A percentile compares a stretch with the other conserved stretches of the same genome.
These are phyloP conservation scores for Melanaphis sacchari DNA, from an alignment of 1,140 invertebrate species.

Conservation along the genomic window DNA sequence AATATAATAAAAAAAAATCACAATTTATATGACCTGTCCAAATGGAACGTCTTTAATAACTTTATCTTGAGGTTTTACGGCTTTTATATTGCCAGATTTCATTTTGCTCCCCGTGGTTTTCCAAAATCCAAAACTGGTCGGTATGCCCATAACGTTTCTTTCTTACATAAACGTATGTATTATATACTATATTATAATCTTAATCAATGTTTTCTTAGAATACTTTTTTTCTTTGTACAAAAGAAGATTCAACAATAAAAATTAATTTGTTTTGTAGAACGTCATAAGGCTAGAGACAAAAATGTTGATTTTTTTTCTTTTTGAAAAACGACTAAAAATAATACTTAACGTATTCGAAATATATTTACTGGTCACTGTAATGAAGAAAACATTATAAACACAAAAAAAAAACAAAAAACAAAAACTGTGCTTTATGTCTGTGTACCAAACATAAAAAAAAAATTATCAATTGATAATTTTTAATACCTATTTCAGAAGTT, in stretches of 20 bases:
- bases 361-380: not conserved
- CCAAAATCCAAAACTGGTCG: constrained; percentile 48
- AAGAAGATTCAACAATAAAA: constrained; percentile 38
- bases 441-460: not conserved
- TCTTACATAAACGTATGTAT: not conserved
- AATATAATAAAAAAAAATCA: constrained; percentile 42
- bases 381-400: not conserved
- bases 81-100: constrained; percentile 46
- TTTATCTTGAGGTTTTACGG: constrained; percentile 47
- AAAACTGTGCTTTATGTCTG: not conserved
- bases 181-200: constrained; percentile 7
- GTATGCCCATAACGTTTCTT: not conserved
- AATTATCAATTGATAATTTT: not conserved
- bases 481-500: not conserved
- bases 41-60: constrained; percentile 37
- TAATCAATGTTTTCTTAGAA: constrained; percentile 38
- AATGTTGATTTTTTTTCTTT: not conserved
- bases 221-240: not conserved
- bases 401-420: not conserved
- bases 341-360: not conserved
- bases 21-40: constrained; percentile 45
- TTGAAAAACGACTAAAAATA: not conserved
- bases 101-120: constrained; percentile 55
- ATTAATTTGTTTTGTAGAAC: constrained; percentile 27
- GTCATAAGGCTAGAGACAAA: not conserved